Evolutionary conservation across 2,797 vertebrate species (phyloP).

Genomic region (Discoglossus pictus): DNA sequence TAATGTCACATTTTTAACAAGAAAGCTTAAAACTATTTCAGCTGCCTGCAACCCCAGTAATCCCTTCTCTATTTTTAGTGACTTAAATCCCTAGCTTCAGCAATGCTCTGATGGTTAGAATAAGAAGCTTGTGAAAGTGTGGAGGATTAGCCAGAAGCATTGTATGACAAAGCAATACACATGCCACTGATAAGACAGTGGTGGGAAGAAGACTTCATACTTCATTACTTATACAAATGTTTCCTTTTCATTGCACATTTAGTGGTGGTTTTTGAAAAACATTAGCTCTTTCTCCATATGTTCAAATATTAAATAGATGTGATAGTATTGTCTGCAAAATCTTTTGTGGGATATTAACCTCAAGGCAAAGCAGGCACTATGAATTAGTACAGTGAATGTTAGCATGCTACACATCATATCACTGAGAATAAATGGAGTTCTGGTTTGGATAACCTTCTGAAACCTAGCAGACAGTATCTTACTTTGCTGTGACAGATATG

Average conservation of each 20-base stretch:
- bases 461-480: conserved; percentile 58
- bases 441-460: conserved; percentile 51
- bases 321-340: neutral
- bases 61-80: conserved; percentile 75
- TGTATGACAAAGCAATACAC: conserved; percentile 71
- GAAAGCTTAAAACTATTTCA: conserved; percentile 68
- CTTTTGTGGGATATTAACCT: neutral
- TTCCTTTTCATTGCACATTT: conserved; percentile 7
- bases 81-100: conserved; percentile 68
- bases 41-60: conserved; percentile 68
- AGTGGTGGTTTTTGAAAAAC: neutral
- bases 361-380: too few relatives aligned
- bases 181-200: conserved; percentile 57
- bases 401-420: too few relatives aligned
- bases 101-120: conserved; percentile 63
- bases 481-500: conserved; percentile 32
- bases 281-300: neutral
- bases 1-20: conserved; percentile 50
- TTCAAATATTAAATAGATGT: neutral
- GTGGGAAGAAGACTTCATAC: conserved; percentile 53
- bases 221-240: conserved; percentile 56
- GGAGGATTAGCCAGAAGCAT: conserved; percentile 68
- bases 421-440: too few relatives aligned
- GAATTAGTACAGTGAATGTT: too few relatives aligned
- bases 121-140: conserved; percentile 75